Evolutionary conservation across 2,113 vertebrate genomes (phyloP).

Genomic region (Tinamus guttatus): DNA sequence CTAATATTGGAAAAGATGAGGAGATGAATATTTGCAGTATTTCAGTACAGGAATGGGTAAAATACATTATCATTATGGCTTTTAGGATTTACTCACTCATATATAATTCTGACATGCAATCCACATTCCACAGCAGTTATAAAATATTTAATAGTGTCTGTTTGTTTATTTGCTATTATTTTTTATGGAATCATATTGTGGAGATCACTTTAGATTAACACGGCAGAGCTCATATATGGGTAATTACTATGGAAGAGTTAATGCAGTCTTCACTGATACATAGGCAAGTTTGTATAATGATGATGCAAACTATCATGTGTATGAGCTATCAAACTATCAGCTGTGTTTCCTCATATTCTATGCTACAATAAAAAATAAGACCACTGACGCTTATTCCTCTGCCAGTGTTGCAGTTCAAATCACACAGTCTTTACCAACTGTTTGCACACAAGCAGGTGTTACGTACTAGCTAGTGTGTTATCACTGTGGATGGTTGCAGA

Average conservation of each 20-base stretch:
- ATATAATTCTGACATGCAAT: not conserved
- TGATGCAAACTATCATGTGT: not conserved
- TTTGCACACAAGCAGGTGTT: not conserved
- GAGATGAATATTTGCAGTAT: not conserved
- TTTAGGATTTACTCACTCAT: not conserved
- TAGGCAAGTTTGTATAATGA: not conserved
- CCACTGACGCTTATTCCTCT: not conserved
- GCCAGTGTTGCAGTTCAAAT: not conserved
- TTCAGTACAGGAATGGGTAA: not conserved
- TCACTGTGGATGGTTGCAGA: not conserved
- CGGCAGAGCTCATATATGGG: not conserved
- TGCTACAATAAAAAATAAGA: not conserved
- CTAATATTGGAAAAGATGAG: not conserved
- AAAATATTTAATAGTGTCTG: rapidly evolving
- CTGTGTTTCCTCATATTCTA: not conserved
- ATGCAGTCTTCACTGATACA: not conserved
- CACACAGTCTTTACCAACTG: not conserved
- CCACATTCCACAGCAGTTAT: not conserved
- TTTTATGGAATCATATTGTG: not conserved
- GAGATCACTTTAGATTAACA: not conserved
- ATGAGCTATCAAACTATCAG: rapidly evolving
- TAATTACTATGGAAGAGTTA: not conserved
- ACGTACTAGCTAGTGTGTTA: not conserved
- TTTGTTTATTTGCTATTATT: not conserved
- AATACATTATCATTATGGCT: not conserved